phyloP scores from a whole-genome alignment of 2,113 vertebrate genomes.

The Aptenodytes patagonicus region DNA sequence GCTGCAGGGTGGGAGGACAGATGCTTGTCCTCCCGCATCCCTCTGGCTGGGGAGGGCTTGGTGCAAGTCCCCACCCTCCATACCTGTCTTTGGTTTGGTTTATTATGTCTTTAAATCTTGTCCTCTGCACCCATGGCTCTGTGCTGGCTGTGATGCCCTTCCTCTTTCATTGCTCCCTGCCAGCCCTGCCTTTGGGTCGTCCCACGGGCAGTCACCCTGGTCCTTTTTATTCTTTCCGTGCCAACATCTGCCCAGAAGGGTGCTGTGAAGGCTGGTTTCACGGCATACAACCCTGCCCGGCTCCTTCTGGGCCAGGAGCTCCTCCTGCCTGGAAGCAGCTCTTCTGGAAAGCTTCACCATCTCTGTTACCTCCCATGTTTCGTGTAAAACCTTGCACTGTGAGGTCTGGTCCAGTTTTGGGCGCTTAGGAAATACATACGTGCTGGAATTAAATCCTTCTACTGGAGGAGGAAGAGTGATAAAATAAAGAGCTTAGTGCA shows the following conservation, averaged over 20 bases:
- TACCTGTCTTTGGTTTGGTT: neutral
- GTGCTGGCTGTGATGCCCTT: rapidly evolving
- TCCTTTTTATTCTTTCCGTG: neutral
- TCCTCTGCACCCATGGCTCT: neutral
- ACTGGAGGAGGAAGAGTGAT: neutral
- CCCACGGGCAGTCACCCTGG: neutral
- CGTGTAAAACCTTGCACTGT: neutral
- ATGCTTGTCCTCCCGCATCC: rapidly evolving
- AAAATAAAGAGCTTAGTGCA: neutral
- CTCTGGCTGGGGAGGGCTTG: neutral
- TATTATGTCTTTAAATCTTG: neutral
- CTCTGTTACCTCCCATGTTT: neutral
- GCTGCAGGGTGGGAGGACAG: neutral
- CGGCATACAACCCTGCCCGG: neutral
- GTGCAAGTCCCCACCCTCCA: neutral
- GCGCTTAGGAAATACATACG: rapidly evolving
- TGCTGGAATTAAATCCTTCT: neutral
- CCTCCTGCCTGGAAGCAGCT: neutral
- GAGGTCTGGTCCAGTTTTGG: neutral
- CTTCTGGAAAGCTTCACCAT: neutral
- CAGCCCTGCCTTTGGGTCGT: neutral
- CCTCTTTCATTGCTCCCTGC: neutral
- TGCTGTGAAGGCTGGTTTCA: neutral
- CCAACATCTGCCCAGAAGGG: neutral
- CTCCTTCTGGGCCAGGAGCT: neutral